phyloP scores from a whole-genome alignment of 2,888 invertebrate species.

The Drosophila sordidapex region DNA sequence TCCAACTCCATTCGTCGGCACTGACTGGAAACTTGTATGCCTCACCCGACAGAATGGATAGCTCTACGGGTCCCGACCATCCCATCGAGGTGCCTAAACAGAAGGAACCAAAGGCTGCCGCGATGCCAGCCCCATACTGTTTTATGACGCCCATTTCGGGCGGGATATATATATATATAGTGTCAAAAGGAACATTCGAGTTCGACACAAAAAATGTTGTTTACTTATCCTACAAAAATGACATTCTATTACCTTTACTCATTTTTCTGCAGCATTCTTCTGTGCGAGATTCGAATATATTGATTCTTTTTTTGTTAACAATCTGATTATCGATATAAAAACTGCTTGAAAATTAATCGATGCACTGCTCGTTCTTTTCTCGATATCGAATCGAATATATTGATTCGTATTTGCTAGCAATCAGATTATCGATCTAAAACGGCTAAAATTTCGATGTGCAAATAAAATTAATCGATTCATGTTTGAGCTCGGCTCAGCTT shows the following conservation, averaged over 20 bases:
- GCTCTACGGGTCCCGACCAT: slow-evolving; percentile 62
- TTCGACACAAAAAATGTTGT: not conserved
- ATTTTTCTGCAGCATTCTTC: not conserved
- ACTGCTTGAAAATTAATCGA: not conserved
- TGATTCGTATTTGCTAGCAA: not conserved
- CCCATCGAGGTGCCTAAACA: slow-evolving; percentile 60
- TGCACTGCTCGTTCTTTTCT: not conserved
- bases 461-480: not conserved
- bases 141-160: slow-evolving; percentile 24
- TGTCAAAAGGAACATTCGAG: not conserved
- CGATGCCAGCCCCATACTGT: slow-evolving; percentile 53
- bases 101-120: slow-evolving; percentile 54
- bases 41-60: not conserved
- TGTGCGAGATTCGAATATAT: not conserved
- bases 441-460: not conserved
- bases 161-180: not conserved
- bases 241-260: not conserved
- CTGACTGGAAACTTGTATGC: slow-evolving; percentile 85
- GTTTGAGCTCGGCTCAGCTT: not conserved
- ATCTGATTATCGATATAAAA: too few relatives aligned
- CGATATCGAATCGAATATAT: not conserved
- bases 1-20: slow-evolving; percentile 87
- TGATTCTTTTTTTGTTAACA: too few relatives aligned
- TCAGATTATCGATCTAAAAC: not conserved
- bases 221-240: not conserved